A percentile compares a stretch with the other conserved stretches of the same genome.
Evolutionary conservation across 2,888 invertebrate species (phyloP).

Genomic region (Antheraea yamamai): DNA sequence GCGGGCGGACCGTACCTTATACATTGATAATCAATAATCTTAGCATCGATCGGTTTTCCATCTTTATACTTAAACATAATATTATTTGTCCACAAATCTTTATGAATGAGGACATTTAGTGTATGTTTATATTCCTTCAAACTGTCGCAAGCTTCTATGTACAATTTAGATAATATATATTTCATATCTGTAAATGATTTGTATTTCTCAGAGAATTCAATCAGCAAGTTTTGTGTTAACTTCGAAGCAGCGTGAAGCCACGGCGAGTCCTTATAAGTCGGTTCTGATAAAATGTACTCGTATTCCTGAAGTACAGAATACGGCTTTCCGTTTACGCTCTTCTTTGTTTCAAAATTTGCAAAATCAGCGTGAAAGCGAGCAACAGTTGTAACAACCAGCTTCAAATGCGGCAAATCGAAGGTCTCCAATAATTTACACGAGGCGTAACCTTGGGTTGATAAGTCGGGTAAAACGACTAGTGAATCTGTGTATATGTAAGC

Average conservation of each 20-base stretch:
- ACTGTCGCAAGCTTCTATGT: slow-evolving; percentile 50
- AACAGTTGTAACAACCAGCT: slow-evolving; percentile 44
- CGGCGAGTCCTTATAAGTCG: slow-evolving; percentile 50
- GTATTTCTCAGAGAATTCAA: slow-evolving; percentile 51
- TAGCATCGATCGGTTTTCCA: slow-evolving; percentile 47
- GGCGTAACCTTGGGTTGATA: slow-evolving; percentile 54
- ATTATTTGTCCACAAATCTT: slow-evolving; percentile 70
- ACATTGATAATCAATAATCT: slow-evolving; percentile 68
- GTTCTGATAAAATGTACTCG: slow-evolving; percentile 47
- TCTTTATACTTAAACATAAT: slow-evolving; percentile 62
- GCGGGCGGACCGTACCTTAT: slow-evolving; percentile 64
- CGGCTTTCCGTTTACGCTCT: slow-evolving; percentile 28
- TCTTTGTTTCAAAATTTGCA: slow-evolving; percentile 55
- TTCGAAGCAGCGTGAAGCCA: slow-evolving; percentile 59
- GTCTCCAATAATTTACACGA: slow-evolving; percentile 38
- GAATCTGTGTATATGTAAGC: slow-evolving; percentile 55
- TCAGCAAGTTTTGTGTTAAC: slow-evolving; percentile 50
- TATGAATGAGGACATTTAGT: slow-evolving; percentile 63
- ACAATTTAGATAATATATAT: slow-evolving; percentile 39
- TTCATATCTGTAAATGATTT: slow-evolving; percentile 42
- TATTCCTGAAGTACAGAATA: slow-evolving; percentile 49
- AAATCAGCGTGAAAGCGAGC: slow-evolving; percentile 68
- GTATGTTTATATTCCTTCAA: slow-evolving; percentile 47
- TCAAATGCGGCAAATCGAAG: slow-evolving; percentile 51
- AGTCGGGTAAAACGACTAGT: slow-evolving; percentile 65